These are phyloP conservation scores for Gobiocypris rarus DNA, from an alignment of 2,113 vertebrate genomes.

Conservation along the genomic window DNA sequence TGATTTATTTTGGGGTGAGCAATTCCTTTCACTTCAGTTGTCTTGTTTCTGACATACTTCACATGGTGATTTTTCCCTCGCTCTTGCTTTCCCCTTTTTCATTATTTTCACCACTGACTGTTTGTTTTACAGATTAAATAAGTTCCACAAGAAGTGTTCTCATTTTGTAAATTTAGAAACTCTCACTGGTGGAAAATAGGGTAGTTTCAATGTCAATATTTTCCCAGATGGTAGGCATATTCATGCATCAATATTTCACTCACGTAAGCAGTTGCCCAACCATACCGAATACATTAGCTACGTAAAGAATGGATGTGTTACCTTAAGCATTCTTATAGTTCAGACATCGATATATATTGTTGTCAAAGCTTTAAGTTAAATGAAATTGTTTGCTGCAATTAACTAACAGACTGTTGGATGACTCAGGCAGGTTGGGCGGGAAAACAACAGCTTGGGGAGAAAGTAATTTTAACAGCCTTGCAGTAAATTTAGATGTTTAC, in stretches of 20 bases:
- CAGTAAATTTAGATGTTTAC: slow-evolving; percentile 4
- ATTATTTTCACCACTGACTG: neutral
- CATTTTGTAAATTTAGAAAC: slow-evolving; percentile 21
- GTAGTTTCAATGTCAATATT: slow-evolving; percentile 25
- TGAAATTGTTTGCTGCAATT: slow-evolving; percentile 1
- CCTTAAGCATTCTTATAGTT: slow-evolving; percentile 22
- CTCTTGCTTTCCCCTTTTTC: neutral
- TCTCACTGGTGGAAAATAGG: slow-evolving; percentile 22
- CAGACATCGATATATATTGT: neutral
- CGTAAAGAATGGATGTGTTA: slow-evolving; percentile 5
- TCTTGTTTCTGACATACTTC: neutral
- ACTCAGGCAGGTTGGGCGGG: neutral
- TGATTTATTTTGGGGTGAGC: neutral
- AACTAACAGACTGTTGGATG: neutral
- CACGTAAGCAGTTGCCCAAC: neutral
- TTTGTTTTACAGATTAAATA: slow-evolving; percentile 31
- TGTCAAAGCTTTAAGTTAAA: neutral
- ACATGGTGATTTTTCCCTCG: neutral
- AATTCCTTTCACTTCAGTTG: neutral
- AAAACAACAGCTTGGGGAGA: neutral
- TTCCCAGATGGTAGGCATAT: neutral
- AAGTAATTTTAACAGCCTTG: neutral
- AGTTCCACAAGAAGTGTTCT: slow-evolving; percentile 24
- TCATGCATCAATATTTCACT: neutral
- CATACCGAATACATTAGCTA: slow-evolving; percentile 16